Conservation (phyloP, 2,113 vertebrate genomes). For the Ariopsis seemanni region DNA sequence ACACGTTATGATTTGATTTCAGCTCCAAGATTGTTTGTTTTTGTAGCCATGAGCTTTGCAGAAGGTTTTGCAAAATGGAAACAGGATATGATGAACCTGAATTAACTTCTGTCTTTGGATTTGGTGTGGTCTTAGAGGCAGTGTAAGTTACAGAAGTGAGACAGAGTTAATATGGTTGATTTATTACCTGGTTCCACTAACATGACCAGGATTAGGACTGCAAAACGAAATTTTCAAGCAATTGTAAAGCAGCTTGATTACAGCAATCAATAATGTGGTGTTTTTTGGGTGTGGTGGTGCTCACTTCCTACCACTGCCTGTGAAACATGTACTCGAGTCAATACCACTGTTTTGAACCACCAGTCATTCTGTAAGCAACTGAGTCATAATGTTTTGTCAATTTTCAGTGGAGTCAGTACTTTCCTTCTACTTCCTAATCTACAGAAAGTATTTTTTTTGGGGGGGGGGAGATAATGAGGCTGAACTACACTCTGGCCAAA, state of each 20-base stretch:
- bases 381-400: not conserved
- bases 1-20: slow-evolving; percentile 4
- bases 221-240: not conserved
- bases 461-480: not conserved
- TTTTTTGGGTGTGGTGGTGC: slow-evolving; percentile 5
- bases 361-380: not conserved
- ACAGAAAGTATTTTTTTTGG: not conserved
- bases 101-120: not conserved
- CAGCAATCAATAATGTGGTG: not conserved
- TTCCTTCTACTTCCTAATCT: slow-evolving; percentile 5
- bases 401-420: not conserved
- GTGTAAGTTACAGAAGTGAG: slow-evolving; percentile 8
- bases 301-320: slow-evolving; percentile 16
- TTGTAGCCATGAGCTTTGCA: not conserved
- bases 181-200: slow-evolving; percentile 27
- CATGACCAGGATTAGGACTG: not conserved
- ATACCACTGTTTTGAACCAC: not conserved
- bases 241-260: not conserved
- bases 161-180: slow-evolving; percentile 26
- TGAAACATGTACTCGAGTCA: slow-evolving; percentile 14
- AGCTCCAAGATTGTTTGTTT: not conserved
- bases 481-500: not conserved
- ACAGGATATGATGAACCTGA: not conserved
- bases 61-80: slow-evolving; percentile 12
- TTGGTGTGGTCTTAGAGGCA: not conserved